These are phyloP conservation scores for Umimayanthus kanabou DNA, from an alignment of 92 coral and sea anemone genomes.

Conservation along the genomic window DNA sequence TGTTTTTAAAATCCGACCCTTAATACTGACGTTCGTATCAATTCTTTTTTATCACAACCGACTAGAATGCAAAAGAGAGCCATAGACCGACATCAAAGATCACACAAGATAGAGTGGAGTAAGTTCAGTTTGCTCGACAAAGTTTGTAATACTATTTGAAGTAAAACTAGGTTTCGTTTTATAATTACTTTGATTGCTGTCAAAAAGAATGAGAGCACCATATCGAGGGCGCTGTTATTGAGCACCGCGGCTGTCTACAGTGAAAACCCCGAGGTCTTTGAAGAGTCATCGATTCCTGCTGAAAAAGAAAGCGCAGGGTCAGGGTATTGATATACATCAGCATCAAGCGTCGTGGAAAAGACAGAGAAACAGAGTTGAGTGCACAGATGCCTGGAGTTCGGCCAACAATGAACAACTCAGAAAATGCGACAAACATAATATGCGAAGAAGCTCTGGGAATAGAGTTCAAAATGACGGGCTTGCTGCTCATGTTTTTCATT, in stretches of 20 bases:
- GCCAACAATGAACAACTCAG: conserved; percentile 30
- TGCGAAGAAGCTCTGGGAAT: conserved; percentile 63
- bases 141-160: background rate
- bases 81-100: background rate
- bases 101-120: background rate
- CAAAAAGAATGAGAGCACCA: too few species aligned
- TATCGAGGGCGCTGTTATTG: too few species aligned
- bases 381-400: conserved; percentile 17
- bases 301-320: background rate
- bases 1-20: background rate
- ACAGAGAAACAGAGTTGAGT: background rate
- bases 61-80: background rate
- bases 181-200: too few species aligned
- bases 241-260: background rate
- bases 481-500: conserved; percentile 58
- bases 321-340: background rate
- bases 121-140: background rate
- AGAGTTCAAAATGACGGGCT: conserved; percentile 60
- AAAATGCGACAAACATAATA: conserved; percentile 20
- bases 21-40: too few species aligned
- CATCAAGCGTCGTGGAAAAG: too few species aligned
- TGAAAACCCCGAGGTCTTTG: background rate
- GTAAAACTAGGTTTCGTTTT: background rate
- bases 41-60: background rate
- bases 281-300: background rate